Base-by-base conservation (phyloP, 2,113 vertebrate species). In the Peromyscus maniculatus region DNA sequence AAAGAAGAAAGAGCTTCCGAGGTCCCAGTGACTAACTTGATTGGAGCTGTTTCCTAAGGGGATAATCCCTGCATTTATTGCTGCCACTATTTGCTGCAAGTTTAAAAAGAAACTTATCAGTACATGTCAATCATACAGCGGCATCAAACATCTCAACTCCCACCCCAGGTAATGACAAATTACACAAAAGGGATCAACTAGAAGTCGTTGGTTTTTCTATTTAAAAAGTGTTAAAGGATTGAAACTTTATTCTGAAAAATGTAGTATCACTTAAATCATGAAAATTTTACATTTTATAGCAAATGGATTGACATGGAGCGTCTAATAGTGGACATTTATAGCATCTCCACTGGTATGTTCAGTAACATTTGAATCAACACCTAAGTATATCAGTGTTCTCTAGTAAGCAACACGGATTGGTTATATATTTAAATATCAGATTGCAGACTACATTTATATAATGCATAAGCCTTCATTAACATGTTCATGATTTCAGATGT, bases 1-100 rank as follows among this genome's bases (percentile, higher is more conserved):
- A 96, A 99, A 99, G 99, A 99, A 99, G 98, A 99, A 99, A 75
- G 99, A 99, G 98, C 99, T 99, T 98, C 99, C 99, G 98, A 99
- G 99, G 97, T 99, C 99, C 99, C 99, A 99, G 97, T 99, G 99
- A 98, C 99, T 99, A 95, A 99, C 99, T 98, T 99, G 99, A 99
- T 99, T 99, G 98, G 99, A 99, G 80, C 98, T 98, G 98, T 99
- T 99, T 98, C 99, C 99, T 97, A 99, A 98, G 82, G 99, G 99
- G 97, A 99, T 99, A 98, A 99, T 99, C 91, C 99, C 99, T 96
- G 99, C 99, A 98, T 99, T 99, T 98, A 99, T 99, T 91, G 99
- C 99, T 97, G 99, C 99, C 97, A 99, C 99, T 98, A 99, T 99
- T 99, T 99, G 99, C 99, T 99, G 99, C 94, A 99, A 99, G 98